These are phyloP conservation scores for Leptinotarsa tumamoca DNA, from an alignment of 2,888 invertebrate species.

Conservation along the genomic window DNA sequence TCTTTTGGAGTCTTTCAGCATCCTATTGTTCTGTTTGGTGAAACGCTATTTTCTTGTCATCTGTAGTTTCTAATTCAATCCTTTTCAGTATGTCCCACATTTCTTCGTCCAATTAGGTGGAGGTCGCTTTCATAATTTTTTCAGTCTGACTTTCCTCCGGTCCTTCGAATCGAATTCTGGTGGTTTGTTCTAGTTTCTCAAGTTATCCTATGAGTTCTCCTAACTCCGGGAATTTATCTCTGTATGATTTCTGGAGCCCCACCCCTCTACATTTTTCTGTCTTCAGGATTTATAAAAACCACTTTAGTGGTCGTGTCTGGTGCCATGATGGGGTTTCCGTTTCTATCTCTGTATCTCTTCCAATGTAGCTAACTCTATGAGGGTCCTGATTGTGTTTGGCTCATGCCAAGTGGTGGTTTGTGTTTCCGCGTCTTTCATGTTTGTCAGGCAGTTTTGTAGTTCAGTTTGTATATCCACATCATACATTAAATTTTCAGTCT, in stretches of 20 bases:
- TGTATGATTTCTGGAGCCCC: background rate
- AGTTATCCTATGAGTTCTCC: background rate
- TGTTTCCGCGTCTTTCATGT: background rate
- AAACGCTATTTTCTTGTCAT: background rate
- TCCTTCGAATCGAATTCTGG: background rate
- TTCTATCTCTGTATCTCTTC: background rate
- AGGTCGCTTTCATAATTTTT: background rate
- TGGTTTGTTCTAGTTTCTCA: background rate
- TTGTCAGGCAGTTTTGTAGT: background rate
- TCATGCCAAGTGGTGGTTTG: background rate
- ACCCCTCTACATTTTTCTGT: background rate
- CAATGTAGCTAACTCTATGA: background rate
- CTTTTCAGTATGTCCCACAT: background rate
- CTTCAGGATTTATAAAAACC: background rate
- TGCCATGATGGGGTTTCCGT: background rate
- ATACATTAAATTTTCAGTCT: background rate
- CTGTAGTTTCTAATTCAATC: background rate
- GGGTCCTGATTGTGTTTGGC: background rate
- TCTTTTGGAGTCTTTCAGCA: background rate
- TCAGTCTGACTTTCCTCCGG: background rate
- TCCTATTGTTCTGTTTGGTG: background rate
- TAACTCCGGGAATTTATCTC: background rate
- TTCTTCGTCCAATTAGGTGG: background rate
- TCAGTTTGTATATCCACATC: background rate
- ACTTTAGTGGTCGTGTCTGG: background rate